Evolutionary conservation across 2,888 invertebrate genomes (phyloP), one percentile per base, ranked within the genome.

Genomic region (Psococerastis gibbosa): DNA sequence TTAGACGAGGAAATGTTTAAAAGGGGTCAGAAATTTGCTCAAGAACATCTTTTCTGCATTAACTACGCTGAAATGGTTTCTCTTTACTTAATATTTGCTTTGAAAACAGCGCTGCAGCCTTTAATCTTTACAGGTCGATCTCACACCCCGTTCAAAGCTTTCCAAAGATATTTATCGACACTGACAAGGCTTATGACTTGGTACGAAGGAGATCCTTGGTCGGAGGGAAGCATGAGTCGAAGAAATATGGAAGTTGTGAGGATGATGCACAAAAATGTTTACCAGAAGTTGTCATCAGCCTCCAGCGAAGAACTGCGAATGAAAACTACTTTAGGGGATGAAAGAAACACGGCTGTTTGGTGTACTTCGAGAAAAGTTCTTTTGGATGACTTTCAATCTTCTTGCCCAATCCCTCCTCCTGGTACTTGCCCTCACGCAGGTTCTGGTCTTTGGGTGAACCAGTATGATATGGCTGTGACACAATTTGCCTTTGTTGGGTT

Each of bases 401-500:
- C 1, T 46, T 44, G 15, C 45, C 50, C 50, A 34, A 48, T 48
- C 78, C 74, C 67, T 66, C 42, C 82, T 84, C 0, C 55, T 84
- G 31, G 60, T 65, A 48, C 62, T 71, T 18, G 79, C 84, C 0
- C 68, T 79, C 56, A 63, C 9, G 61, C 61, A 1, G 62, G 69
- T 4, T 51, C 65, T 2, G 70, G 70, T 0, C 22, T 48, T 6
- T 62, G 66, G 31, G 75, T 88, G 27, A 75, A 78, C 0, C 91
- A 91, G 58, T 70, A 78, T 49, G 88, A 89, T 56, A 73, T 92
- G 70, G 79, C 79, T 0, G 58, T 89, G 8, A 87, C 89, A 0
- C 85, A 84, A 60, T 84, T 83, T 56, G 88, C 85, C 2, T 91
- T 91, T 57, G 70, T 89, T 56, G 89, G 87, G 1, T 75, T 75